Conservation (phyloP, 2,797 vertebrate genomes). For the Ficedula albicollis region DNA sequence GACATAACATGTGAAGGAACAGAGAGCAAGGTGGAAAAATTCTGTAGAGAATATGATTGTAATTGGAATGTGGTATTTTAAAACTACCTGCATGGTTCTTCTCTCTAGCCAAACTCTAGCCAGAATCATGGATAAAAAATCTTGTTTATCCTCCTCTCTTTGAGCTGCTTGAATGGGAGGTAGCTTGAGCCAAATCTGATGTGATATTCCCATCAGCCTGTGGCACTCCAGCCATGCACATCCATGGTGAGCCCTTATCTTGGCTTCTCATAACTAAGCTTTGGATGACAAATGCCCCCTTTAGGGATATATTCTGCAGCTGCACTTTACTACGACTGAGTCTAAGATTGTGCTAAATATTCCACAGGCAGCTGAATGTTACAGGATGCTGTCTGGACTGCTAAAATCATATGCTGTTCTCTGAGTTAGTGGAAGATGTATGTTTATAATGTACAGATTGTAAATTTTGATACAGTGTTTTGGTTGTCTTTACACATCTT, state of each 20-base stretch:
- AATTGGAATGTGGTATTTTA: background rate
- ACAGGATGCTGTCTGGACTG: background rate
- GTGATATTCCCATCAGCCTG: background rate
- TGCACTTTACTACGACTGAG: background rate
- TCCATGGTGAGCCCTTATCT: background rate
- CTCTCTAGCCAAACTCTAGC: background rate
- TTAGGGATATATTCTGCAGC: background rate
- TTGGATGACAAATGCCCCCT: background rate
- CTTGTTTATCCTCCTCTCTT: background rate
- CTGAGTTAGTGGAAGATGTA: background rate
- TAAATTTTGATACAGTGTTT: background rate
- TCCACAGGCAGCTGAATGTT: background rate
- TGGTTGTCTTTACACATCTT: background rate
- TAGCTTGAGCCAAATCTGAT: background rate
- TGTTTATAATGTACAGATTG: background rate
- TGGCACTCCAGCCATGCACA: background rate
- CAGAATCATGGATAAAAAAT: background rate
- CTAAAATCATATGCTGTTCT: background rate
- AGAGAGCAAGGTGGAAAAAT: background rate
- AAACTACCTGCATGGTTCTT: background rate
- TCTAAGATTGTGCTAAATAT: background rate
- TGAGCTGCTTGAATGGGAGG: background rate
- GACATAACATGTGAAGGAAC: background rate
- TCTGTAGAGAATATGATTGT: background rate
- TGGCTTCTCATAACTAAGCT: background rate